Evolutionary conservation across 1,140 invertebrate genomes (phyloP), one percentile per base, ranked within the genome.

Genomic region (Rhopalosiphum padi): DNA sequence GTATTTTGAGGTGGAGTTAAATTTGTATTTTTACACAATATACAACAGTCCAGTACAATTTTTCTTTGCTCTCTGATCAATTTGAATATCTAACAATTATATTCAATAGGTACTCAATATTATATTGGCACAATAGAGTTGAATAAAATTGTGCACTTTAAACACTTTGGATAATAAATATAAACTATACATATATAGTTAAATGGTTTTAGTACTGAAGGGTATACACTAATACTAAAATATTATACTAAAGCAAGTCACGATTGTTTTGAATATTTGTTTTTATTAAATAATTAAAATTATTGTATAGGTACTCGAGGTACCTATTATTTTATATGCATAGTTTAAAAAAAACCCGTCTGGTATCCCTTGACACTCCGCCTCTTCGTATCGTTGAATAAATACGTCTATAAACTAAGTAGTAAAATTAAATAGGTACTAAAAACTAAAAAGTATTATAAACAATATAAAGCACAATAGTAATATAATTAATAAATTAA

Each of bases 231-330:
- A n/a, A 11, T 77, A 2, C n/a, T 77, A 77, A 77, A 77, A n/a
- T 77, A 77, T n/a, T 77, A 77, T n/a, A 77, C n/a, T 18, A 77
- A 77, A n/a, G n/a, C 60, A 77, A 77, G 60, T 77, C 60, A 77
- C 60, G 60, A 77, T 77, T 77, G 30, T 77, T 77, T 77, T n/a
- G 2, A 77, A 77, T n/a, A 77, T 77, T 77, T 77, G 11, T 18
- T 77, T 77, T 35, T 35, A 77, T 77, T 77, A 77, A 77, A 77
- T 77, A 77, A 77, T 77, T 77, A 77, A 1, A 77, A n/a, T n/a
- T n/a, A n/a, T n/a, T n/a, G 60, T 77, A 18, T n/a, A 18, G 18
- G 60, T 68, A 68, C 60, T 68, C 8, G 25, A 60, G 11, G 60
- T 68, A n/a, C 60, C 30, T 77, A 35, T 77, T 77, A 77, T 77